phyloP scores from a whole-genome alignment of 1,140 invertebrate genomes.

The Panonychus citri region DNA sequence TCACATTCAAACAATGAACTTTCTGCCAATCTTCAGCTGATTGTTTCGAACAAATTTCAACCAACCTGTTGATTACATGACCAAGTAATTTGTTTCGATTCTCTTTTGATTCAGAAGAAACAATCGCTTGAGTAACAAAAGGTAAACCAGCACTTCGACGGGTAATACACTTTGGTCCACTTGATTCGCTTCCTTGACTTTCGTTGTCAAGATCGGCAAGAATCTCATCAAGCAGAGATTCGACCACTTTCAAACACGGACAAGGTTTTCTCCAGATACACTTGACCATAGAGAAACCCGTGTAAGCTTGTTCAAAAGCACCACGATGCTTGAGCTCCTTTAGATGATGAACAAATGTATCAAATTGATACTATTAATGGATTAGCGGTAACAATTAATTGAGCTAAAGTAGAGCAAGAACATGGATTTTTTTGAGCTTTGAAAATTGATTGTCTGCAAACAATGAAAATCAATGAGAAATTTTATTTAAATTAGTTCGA shows the following conservation, averaged over 20 bases:
- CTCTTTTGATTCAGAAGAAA: constrained; percentile 4
- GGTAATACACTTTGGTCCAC: constrained; percentile 26
- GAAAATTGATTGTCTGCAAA: too few species aligned
- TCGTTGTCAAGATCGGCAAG: constrained; percentile 31
- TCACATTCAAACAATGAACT: constrained; percentile 57
- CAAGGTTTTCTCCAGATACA: constrained; percentile 33
- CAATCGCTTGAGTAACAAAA: constrained; percentile 56
- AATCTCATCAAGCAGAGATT: constrained; percentile 39
- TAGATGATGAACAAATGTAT: constrained; percentile 37
- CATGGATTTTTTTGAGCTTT: too few species aligned
- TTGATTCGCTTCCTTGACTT: not conserved
- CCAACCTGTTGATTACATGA: not conserved
- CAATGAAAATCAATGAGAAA: too few species aligned
- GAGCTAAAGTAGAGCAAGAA: too few species aligned
- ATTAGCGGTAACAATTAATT: too few species aligned
- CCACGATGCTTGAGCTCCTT: constrained; percentile 69
- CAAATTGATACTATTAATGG: too few species aligned
- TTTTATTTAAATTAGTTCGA: too few species aligned
- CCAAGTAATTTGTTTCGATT: not conserved
- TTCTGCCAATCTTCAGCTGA: constrained; percentile 8
- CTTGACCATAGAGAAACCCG: constrained; percentile 54
- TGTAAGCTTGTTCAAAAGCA: constrained; percentile 79
- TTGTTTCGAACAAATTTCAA: not conserved
- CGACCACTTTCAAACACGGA: constrained; percentile 9
- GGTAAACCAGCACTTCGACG: constrained; percentile 71